These are phyloP conservation scores for Agrilus cyanescens DNA, from an alignment of 2,888 invertebrate species.

Conservation along the genomic window DNA sequence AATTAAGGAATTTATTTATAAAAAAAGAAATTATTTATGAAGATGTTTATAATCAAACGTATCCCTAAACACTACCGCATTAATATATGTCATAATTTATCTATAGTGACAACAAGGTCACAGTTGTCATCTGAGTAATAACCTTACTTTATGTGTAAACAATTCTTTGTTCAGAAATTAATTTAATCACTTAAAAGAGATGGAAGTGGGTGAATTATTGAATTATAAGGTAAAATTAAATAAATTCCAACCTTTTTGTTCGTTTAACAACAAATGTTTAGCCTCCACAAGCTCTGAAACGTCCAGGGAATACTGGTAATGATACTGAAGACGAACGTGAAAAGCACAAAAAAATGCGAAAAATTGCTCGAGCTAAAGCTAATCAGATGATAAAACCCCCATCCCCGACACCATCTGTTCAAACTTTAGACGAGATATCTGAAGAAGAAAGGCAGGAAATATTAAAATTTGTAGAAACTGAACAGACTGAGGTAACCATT, in stretches of 20 bases:
- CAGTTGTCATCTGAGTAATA: no score
- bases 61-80: no score
- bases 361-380: constrained; percentile 43
- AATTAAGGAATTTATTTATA: no score
- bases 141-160: no score
- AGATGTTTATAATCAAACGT: no score
- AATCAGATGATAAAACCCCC: constrained; percentile 37
- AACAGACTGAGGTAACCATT: constrained; percentile 54
- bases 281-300: constrained; percentile 76
- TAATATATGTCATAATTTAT: no score
- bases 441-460: constrained; percentile 72
- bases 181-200: constrained; percentile 12
- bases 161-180: no score
- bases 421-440: constrained; percentile 41
- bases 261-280: constrained; percentile 27
- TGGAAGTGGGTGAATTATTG: constrained; percentile 37
- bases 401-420: constrained; percentile 34
- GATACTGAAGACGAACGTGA: constrained; percentile 53
- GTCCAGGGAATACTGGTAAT: constrained; percentile 48
- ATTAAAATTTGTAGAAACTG: constrained; percentile 70
- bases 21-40: no score
- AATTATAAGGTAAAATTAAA: constrained; percentile 33
- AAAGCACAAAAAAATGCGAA: constrained; percentile 49
- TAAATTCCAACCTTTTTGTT: not conserved
- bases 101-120: no score